Evolutionary conservation across 2,113 vertebrate species (phyloP).

Genomic region (Indicator maculatus): DNA sequence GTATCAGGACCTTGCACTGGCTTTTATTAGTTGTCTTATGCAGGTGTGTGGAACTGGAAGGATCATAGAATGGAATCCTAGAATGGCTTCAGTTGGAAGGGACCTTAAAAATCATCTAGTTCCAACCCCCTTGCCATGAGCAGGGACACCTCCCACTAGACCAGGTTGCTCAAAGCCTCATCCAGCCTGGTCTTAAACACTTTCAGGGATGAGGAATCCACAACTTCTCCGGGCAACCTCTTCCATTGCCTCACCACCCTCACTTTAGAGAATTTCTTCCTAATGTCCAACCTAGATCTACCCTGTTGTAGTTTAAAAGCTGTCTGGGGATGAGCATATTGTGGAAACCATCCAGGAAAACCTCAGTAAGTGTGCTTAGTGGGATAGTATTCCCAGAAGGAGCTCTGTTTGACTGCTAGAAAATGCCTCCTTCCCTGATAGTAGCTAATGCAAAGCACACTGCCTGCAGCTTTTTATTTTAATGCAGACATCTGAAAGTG

Average conservation of each 20-base stretch:
- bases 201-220: too few species aligned
- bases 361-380: not conserved
- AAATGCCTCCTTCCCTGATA: constrained; percentile 70
- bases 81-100: too few species aligned
- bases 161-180: too few species aligned
- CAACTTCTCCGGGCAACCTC: too few species aligned
- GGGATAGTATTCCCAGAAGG: constrained; percentile 53
- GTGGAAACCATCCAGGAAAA: not conserved
- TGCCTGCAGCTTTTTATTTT: constrained; percentile 75
- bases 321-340: not conserved
- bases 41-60: not conserved
- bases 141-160: too few species aligned
- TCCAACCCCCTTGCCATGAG: too few species aligned
- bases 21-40: not conserved
- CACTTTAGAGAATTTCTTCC: too few species aligned
- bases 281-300: too few species aligned
- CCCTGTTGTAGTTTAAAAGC: too few species aligned
- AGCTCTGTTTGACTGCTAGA: constrained; percentile 60
- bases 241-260: too few species aligned
- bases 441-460: constrained; percentile 68
- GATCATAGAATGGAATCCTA: not conserved
- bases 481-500: constrained; percentile 73
- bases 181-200: too few species aligned
- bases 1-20: not conserved
- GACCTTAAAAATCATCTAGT: too few species aligned